Base-by-base conservation (phyloP, 37 sponge, comb jelly and placozoan genomes). In the Aphrocallistes beatrix region DNA sequence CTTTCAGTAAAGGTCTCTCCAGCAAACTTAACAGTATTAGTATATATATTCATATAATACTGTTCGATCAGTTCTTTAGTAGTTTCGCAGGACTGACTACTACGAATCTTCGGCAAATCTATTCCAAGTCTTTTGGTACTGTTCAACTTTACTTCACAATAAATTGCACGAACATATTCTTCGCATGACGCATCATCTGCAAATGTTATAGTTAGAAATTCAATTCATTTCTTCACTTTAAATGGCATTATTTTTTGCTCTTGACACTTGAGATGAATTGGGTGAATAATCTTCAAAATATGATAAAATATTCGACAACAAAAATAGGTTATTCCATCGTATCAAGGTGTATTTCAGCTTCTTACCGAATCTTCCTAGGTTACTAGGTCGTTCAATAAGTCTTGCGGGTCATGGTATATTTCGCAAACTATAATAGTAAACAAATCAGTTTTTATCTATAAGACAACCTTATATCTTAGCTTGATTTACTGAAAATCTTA, bases 31-130 rank as follows among this genome's bases (percentile, higher is more conserved):
- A 60, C 75, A 60, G 75, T 60, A 60, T 60, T 30, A 60, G 34
- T 60, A 60, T 60, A 60, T 60, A 60, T 60, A 60, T 60, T 60
- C 75, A 60, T 60, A 60, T 60, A 60, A 60, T 60, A 60, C 75
- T 60, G 75, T 60, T 60, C 75, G 32, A 32, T 60, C 21, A 60
- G 75, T 60, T 60, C 75, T 60, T 60, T 30, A 60, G 32, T 60
- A 60, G 25, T 60, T 60, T 60, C 75, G 21, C 75, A 28, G 75
- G n/a, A n/a, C n/a, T n/a, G n/a, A 60, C 75, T 28, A 60, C 75
- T 3, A 60, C 6, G 25, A 60, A 60, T 60, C 75, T 21, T 21
- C 75, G 75, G 34, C 25, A 60, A 32, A 60, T 42, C 45, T 42
- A 42, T 42, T 42, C 45, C 45, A 42, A 42, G 45, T 42, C n/a